Conservation (phyloP, 2,888 invertebrate species). For the Limnephilus marmoratus region DNA sequence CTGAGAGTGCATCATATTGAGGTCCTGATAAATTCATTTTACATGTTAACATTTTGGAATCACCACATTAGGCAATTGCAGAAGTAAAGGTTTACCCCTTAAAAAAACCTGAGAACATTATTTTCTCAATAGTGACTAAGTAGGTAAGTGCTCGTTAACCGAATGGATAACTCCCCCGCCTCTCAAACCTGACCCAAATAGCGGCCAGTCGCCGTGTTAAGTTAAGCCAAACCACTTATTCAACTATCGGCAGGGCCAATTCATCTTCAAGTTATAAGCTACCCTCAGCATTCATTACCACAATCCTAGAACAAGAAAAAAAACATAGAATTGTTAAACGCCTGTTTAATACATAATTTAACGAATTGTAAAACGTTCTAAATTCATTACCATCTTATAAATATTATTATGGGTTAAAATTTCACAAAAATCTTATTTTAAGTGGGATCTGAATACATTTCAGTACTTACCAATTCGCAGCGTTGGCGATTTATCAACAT, state of each 20-base stretch:
- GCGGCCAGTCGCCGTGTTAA: background rate
- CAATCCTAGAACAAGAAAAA: background rate
- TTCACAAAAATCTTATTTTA: background rate
- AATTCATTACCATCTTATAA: background rate
- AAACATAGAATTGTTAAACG: background rate
- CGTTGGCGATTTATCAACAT: background rate
- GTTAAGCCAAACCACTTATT: background rate
- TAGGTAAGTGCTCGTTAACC: background rate
- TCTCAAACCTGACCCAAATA: background rate
- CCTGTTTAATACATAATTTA: background rate
- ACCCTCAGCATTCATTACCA: background rate
- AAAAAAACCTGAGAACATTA: background rate
- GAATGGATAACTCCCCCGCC: background rate
- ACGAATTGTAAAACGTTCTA: background rate
- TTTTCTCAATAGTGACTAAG: background rate
- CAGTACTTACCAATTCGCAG: too few species aligned
- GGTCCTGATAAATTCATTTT: background rate
- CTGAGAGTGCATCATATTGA: background rate
- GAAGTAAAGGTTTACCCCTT: background rate
- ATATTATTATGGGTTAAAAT: background rate
- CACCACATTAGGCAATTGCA: background rate
- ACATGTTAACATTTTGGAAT: background rate
- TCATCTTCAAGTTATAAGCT: background rate
- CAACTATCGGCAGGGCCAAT: background rate
- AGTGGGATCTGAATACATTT: background rate